Evolutionary conservation across 2,797 vertebrate genomes (phyloP), one percentile per base, ranked within the genome.

Genomic region (Tragelaphus oryx): DNA sequence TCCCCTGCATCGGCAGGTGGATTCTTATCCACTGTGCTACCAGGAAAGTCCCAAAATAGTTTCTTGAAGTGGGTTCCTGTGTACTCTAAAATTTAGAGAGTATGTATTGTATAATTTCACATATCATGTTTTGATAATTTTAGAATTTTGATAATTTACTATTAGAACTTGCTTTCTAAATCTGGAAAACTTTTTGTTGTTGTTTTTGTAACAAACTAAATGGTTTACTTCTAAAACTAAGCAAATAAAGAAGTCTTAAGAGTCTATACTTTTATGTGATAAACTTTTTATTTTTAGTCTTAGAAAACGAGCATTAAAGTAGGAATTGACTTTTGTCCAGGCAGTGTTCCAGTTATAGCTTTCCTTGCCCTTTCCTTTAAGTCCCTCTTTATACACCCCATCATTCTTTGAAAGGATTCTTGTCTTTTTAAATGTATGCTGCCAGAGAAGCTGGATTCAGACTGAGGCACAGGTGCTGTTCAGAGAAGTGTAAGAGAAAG

Each of bases 191-290:
- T 24, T 89, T 10, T 33, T 50, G 28, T 60, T 87, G 62, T 78
- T 24, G 20, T 52, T 54, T 55, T 57, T 37, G 22, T 55, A 83
- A 86, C 68, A 93, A 75, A 68, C n/a, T 91, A 85, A 60, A 78
- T 60, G 59, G 71, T 87, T 95, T 91, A 46, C 57, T 92, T 96
- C 44, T 87, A 85, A 94, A 95, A 62, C 20, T 22, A 74, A 91
- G 18, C 62, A 75, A 8, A 52, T 65, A 78, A 88, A 71, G 71
- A 78, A 79, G 68, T 91, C 17, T 44, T 59, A 85, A 55, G 65
- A 79, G 20, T 80, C 46, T 28, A 10, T 80, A 48, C 62, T 91
- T 92, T 87, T n/a, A 24, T 59, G 57, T 44, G 46, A 52, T 74
- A 16, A 89, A 71, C 50, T 50, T 87, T n/a, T 71, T 71, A 30